Conservation (phyloP, 2,797 vertebrate genomes). For the Halcyon leucocephala region DNA sequence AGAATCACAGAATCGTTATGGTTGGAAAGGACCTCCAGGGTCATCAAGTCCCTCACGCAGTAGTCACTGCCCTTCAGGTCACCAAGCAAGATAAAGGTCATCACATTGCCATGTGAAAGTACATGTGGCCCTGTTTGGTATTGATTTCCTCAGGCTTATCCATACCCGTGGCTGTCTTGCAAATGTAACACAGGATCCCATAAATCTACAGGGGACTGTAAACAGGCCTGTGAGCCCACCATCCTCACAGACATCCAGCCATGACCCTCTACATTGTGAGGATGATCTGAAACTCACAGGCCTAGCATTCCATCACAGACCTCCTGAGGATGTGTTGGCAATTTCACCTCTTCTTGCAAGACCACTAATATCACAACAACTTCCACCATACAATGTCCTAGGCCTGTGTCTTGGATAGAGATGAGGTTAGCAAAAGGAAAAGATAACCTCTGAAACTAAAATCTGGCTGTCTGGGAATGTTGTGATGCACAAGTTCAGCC, state of each 20-base stretch:
- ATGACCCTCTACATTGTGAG: background rate
- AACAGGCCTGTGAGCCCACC: background rate
- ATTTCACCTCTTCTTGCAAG: background rate
- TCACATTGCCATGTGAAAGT: rapidly evolving
- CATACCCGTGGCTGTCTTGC: background rate
- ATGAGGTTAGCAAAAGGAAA: no score
- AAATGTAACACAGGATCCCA: background rate
- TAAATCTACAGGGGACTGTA: rapidly evolving
- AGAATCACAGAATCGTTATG: no score
- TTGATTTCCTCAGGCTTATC: background rate
- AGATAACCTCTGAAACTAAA: no score
- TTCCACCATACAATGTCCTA: no score
- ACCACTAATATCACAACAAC: background rate
- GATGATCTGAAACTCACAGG: background rate
- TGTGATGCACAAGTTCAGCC: no score
- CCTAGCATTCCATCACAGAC: rapidly evolving
- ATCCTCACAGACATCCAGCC: background rate
- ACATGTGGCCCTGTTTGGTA: background rate
- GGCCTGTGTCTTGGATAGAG: no score
- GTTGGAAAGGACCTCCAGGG: no score
- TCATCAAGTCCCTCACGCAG: background rate
- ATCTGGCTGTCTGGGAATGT: no score
- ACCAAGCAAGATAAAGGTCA: background rate
- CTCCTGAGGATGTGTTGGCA: background rate
- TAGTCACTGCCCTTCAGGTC: background rate